A percentile compares a stretch with the other conserved stretches of the same genome.
Conservation (phyloP, 2,113 vertebrate genomes). For the Polyodon spathula region DNA sequence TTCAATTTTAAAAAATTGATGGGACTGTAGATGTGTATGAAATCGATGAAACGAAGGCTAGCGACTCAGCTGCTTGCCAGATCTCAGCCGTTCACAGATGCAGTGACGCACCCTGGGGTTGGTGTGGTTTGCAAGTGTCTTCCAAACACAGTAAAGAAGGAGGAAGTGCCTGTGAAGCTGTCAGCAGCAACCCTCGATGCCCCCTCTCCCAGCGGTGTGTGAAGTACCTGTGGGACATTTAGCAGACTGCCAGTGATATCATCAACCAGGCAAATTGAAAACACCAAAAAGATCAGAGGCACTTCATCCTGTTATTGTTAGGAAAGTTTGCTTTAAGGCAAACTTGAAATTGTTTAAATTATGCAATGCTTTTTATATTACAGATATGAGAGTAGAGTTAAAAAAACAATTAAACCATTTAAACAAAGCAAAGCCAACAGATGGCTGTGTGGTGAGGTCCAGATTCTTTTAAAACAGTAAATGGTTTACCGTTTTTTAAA, state of each 20-base stretch:
- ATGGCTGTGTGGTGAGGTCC: too few species aligned
- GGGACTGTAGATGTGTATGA: too few species aligned
- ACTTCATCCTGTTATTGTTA: slow-evolving; percentile 36
- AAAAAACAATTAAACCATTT: slow-evolving; percentile 38
- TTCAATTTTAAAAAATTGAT: too few species aligned
- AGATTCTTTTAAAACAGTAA: too few species aligned
- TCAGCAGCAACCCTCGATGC: slow-evolving; percentile 1
- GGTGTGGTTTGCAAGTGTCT: slow-evolving; percentile 22
- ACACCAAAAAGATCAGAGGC: slow-evolving; percentile 42
- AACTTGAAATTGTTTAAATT: not conserved
- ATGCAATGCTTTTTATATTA: slow-evolving; percentile 41
- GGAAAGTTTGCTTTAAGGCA: slow-evolving; percentile 30
- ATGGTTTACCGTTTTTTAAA: too few species aligned
- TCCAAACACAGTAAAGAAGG: slow-evolving; percentile 1
- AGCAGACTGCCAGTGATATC: slow-evolving; percentile 33
- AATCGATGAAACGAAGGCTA: not conserved
- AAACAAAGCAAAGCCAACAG: too few species aligned
- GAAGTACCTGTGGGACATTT: slow-evolving; percentile 42
- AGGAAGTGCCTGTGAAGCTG: slow-evolving; percentile 4
- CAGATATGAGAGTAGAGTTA: slow-evolving; percentile 49
- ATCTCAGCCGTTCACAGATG: not conserved
- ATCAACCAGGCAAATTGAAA: slow-evolving; percentile 48
- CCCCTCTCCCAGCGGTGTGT: slow-evolving; percentile 39
- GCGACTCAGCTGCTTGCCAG: slow-evolving; percentile 1
- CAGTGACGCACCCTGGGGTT: slow-evolving; percentile 24